phyloP scores from a whole-genome alignment of 2,888 invertebrate species.

The Allacma fusca region DNA sequence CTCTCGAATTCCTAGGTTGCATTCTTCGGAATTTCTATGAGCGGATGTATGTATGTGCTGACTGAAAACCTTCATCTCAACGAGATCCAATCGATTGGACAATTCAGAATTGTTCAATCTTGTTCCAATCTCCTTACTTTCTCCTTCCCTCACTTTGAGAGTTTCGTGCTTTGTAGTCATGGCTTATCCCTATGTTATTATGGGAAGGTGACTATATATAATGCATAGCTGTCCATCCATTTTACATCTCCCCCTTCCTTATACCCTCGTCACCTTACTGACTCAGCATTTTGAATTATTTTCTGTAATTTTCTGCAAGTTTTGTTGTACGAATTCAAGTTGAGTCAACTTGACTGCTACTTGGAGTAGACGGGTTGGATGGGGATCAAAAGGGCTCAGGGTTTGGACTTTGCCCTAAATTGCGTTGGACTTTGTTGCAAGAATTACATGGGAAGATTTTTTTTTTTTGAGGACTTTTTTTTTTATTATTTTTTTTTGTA shows the following conservation, averaged over 20 bases:
- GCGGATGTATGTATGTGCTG: not conserved
- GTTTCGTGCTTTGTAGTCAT: too few species aligned
- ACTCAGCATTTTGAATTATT: not conserved
- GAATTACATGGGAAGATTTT: not conserved
- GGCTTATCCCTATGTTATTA: too few species aligned
- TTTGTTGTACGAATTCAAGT: too few species aligned
- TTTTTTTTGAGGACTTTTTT: too few species aligned
- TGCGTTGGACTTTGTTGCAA: not conserved
- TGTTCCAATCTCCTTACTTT: not conserved
- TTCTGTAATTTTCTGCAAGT: not conserved
- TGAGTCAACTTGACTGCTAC: too few species aligned
- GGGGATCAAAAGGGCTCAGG: not conserved
- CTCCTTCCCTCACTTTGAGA: not conserved
- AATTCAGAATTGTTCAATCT: constrained; percentile 5
- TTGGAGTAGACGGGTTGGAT: too few species aligned
- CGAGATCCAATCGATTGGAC: constrained; percentile 16
- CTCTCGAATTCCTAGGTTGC: not conserved
- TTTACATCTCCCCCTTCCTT: not conserved
- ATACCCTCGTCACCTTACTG: not conserved
- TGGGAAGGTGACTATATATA: too few species aligned
- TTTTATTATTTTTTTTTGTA: too few species aligned
- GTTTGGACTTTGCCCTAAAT: not conserved
- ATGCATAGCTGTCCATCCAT: not conserved
- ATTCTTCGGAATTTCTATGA: not conserved
- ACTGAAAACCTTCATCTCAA: not conserved